A percentile compares a stretch with the other conserved stretches of the same genome.
Evolutionary conservation across 1,140 invertebrate species (phyloP).

Genomic region (Protaetia brevitarsis): DNA sequence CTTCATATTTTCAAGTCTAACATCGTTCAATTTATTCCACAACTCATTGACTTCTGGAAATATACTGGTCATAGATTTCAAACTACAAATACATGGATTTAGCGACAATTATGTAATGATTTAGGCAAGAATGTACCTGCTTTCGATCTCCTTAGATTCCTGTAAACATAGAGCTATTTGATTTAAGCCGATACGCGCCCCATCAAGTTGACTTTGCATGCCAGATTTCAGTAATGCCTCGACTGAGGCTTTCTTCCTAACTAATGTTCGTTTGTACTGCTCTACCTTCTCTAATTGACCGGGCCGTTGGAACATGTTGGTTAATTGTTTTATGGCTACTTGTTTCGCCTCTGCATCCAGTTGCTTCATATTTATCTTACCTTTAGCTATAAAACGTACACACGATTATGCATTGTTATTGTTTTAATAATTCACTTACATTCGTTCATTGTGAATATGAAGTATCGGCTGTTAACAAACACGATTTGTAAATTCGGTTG

Average conservation of each 20-base stretch:
- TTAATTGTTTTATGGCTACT: slow-evolving; percentile 85
- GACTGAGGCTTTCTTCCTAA: slow-evolving; percentile 86
- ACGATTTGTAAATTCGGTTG: not conserved
- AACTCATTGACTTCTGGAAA: slow-evolving; percentile 69
- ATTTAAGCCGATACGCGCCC: slow-evolving; percentile 89
- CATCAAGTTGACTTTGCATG: slow-evolving; percentile 96
- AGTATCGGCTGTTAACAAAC: not conserved
- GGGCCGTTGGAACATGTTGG: slow-evolving; percentile 90
- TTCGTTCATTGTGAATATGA: not conserved
- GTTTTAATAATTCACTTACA: not conserved
- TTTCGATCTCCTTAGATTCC: slow-evolving; percentile 77
- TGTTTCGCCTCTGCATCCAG: slow-evolving; percentile 81
- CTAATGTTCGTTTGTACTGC: slow-evolving; percentile 77
- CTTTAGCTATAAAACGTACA: not conserved
- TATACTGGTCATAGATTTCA: slow-evolving; percentile 60
- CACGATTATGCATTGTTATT: not conserved
- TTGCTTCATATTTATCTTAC: slow-evolving; percentile 61
- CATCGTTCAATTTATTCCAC: slow-evolving; percentile 74
- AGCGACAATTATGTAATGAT: not conserved
- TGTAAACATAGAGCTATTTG: slow-evolving; percentile 80
- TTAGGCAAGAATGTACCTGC: slow-evolving; percentile 43
- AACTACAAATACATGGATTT: slow-evolving; percentile 47
- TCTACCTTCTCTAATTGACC: slow-evolving; percentile 95
- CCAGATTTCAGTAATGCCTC: slow-evolving; percentile 98
- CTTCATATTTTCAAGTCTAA: slow-evolving; percentile 88